A percentile compares a stretch with the other conserved stretches of the same genome.
Conservation (phyloP, 2,888 invertebrate species). For the Thera britannica region DNA sequence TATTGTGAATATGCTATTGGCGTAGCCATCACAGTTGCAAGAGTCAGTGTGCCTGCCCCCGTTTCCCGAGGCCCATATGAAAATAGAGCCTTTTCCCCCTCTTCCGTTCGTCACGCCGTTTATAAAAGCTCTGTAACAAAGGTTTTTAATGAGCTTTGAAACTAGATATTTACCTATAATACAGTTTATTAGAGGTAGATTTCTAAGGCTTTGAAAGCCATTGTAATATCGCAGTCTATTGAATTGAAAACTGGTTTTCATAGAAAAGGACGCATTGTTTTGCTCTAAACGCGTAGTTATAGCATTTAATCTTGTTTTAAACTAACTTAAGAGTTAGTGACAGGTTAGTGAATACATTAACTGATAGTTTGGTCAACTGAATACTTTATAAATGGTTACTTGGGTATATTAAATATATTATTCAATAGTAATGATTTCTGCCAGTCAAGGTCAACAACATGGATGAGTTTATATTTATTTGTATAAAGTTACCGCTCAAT, state of each 20-base stretch:
- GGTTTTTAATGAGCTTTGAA: constrained; percentile 72
- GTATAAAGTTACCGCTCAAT: no score
- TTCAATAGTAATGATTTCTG: no score
- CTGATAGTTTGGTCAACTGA: no score
- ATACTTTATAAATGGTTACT: no score
- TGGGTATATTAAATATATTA: no score
- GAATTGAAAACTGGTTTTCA: constrained; percentile 40
- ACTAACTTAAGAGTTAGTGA: no score
- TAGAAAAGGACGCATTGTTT: constrained; percentile 25
- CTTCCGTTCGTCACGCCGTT: constrained; percentile 97
- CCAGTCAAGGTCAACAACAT: no score
- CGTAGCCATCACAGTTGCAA: constrained; percentile 99
- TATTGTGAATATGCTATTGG: constrained; percentile 99
- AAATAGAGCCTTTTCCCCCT: constrained; percentile 96
- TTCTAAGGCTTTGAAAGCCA: background rate
- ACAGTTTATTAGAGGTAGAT: constrained; percentile 10
- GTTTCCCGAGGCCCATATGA: constrained; percentile 99
- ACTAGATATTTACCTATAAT: constrained; percentile 32
- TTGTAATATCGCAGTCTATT: constrained; percentile 10
- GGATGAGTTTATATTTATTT: no score
- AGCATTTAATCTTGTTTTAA: no score
- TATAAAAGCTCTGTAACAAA: constrained; percentile 91
- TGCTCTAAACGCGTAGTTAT: constrained; percentile 2
- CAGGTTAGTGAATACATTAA: no score
- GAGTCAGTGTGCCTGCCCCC: constrained; percentile 97